A percentile compares a stretch with the other conserved stretches of the same genome.
Evolutionary conservation across 2,888 invertebrate genomes (phyloP).

Genomic region (Eretmocerus hayati): DNA sequence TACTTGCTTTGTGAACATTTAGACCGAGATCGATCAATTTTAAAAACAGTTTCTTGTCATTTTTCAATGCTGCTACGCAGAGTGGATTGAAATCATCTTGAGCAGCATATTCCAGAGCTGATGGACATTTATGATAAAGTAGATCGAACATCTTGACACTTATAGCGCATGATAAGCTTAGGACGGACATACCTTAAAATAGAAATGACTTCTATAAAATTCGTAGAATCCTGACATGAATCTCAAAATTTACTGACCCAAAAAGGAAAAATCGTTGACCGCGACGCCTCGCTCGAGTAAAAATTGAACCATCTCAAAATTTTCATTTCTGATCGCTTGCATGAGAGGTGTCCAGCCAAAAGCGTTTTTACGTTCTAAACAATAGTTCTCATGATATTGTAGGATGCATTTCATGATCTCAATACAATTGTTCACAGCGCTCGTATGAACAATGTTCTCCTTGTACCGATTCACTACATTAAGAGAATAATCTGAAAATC

Average conservation of each 20-base stretch:
- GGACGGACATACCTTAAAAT: slow-evolving; percentile 33
- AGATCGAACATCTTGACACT: slow-evolving; percentile 35
- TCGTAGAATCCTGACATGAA: background rate
- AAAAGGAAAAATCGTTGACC: slow-evolving; percentile 33
- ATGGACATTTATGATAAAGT: slow-evolving; percentile 31
- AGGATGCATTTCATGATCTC: slow-evolving; percentile 32
- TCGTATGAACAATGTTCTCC: slow-evolving; percentile 37
- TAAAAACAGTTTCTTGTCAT: slow-evolving; percentile 36
- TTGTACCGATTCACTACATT: slow-evolving; percentile 37
- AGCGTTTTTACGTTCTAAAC: slow-evolving; percentile 35
- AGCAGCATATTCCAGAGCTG: slow-evolving; percentile 29
- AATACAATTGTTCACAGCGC: slow-evolving; percentile 36
- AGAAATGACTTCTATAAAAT: background rate
- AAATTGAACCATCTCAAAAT: slow-evolving; percentile 33
- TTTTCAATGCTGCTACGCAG: slow-evolving; percentile 39
- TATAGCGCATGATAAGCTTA: slow-evolving; percentile 37
- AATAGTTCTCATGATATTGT: slow-evolving; percentile 19
- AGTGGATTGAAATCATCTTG: slow-evolving; percentile 38
- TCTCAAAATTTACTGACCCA: slow-evolving; percentile 28
- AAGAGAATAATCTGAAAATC: slow-evolving; percentile 36
- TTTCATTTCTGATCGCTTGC: slow-evolving; percentile 39
- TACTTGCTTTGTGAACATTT: slow-evolving; percentile 32
- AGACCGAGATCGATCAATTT: slow-evolving; percentile 33
- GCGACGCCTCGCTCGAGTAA: slow-evolving; percentile 31
- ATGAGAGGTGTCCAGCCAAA: slow-evolving; percentile 43